Evolutionary conservation across 2,888 invertebrate species (phyloP), one percentile per base, ranked within the genome.

Genomic region (Tubulanus polymorphus): DNA sequence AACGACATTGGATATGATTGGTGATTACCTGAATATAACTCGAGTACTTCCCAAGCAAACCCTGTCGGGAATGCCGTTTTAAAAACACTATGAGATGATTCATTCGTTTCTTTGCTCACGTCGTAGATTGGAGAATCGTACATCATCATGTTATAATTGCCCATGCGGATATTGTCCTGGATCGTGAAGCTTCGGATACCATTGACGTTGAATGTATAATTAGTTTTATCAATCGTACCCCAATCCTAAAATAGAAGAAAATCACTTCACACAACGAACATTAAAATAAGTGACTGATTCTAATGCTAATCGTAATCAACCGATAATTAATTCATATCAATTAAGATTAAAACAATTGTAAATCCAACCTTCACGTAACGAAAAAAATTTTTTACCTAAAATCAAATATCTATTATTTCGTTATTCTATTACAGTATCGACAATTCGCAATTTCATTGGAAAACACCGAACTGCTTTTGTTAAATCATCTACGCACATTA

Each of bases 141-240:
- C 51, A 75, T 37, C 46, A 75, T 56, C 28, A 66, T 66, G 56
- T 72, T 74, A 62, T 75, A 75, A 48, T 68, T 69, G 0, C 75
- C 75, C 10, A 55, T 27, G 3, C 50, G 48, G 6, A 66, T 56
- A 47, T 62, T 60, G 23, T 68, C 67, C 6, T 58, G 37, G 8
- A 64, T 51, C n/a, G 37, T 56, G 35, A 54, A 62, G 30, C 53
- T 53, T 8, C 49, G 32, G 1, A 59, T 60, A 10, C 66, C 65
- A 47, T 70, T 70, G 0, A 55, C 52, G 12, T 35, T 49, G 3
- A 69, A 59, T 20, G n/a, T 50, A 53, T 66, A 69, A 15, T 56
- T 56, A 1, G 56, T 62, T 15, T 28, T 45, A 29, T 60, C 62
- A 12, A 65, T 51, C 2, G 60, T 51, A 37, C 47, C 46, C 63